Evolutionary conservation across 2,797 vertebrate genomes (phyloP), one percentile per base, ranked within the genome.

Genomic region (Myotis planiceps): DNA sequence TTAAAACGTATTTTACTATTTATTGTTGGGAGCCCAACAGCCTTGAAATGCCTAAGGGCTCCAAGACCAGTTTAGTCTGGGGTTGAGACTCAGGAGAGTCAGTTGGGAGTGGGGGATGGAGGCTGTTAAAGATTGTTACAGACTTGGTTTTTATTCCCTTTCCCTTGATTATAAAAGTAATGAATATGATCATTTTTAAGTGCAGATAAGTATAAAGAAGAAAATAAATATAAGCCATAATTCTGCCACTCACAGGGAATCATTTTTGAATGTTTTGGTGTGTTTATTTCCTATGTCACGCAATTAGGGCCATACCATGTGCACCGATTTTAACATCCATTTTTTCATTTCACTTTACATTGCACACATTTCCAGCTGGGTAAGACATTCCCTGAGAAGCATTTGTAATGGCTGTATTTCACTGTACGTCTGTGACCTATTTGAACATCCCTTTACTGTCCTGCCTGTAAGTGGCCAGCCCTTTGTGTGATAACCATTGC

Each of bases 331-430:
- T 81, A 76, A 29, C 42, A 72, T 53, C 49, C 10, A n/a, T 42
- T 95, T 94, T 94, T 91, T 53, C n/a, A 74, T 65, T 49, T 85
- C 51, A n/a, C 53, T 53, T 97, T 79, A 66, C 91, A 58, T 60
- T 86, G 47, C 94, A 87, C 79, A 81, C 27, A 93, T 82, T 90
- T 89, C 84, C 51, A 81, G 29, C 85, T 72, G 63, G 72, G 89
- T 90, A 86, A 95, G 94, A 76, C 27, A 29, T 92, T 92, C 83
- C 78, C 55, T 45, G 92, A 96, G 66, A 78, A 69, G 25, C 80
- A 29, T 37, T 86, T 72, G 65, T 91, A 78, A 51, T 69, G 81
- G 18, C n/a, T 95, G 6, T 92, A 78, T 93, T 90, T 92, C 29
- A 45, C 23, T 81, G 42, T 8, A 29, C 71, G n/a, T n/a, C 42